Percentiles rank a stretch among this genome's conserved stretches.
phyloP scores from a whole-genome alignment of 2,797 vertebrate genomes.

The Fistularia commersonii region DNA sequence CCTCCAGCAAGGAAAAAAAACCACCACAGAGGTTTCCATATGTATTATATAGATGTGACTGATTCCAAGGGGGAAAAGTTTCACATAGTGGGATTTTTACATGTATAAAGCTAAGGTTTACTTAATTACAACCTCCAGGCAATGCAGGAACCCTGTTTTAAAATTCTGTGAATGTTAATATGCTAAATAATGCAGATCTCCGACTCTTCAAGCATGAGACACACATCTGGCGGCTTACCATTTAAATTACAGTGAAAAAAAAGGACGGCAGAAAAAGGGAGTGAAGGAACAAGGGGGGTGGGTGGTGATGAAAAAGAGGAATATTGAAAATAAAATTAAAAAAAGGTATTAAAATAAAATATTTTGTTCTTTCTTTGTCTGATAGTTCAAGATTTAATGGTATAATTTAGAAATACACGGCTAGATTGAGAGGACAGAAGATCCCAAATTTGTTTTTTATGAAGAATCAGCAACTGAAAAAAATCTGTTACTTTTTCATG shows the following conservation, averaged over 20 bases:
- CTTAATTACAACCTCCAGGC: conserved; percentile 99
- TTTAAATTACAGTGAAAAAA: conserved; percentile 94
- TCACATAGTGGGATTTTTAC: conserved; percentile 95
- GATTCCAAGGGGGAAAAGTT: conserved; percentile 82
- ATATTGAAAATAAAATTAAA: background rate
- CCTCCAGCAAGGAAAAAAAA: conserved; percentile 90
- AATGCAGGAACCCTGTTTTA: conserved; percentile 98
- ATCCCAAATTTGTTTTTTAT: no score
- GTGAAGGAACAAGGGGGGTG: conserved; percentile 75
- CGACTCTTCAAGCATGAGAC: conserved; percentile 99
- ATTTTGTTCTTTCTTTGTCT: no score
- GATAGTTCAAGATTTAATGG: no score
- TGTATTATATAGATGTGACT: conserved; percentile 96
- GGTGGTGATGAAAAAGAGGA: background rate
- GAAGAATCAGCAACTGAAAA: no score
- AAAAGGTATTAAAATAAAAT: background rate
- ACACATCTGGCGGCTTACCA: conserved; percentile 99
- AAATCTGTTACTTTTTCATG: no score
- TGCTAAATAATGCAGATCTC: conserved; percentile 99
- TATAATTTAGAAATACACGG: no score
- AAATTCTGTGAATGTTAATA: conserved; percentile 99
- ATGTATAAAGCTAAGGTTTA: conserved; percentile 99
- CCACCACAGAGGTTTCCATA: conserved; percentile 89
- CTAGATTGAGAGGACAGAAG: no score
- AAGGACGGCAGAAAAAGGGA: conserved; percentile 81